Conservation (phyloP, 2,113 vertebrate genomes). For the Corythoichthys haematopterus region DNA sequence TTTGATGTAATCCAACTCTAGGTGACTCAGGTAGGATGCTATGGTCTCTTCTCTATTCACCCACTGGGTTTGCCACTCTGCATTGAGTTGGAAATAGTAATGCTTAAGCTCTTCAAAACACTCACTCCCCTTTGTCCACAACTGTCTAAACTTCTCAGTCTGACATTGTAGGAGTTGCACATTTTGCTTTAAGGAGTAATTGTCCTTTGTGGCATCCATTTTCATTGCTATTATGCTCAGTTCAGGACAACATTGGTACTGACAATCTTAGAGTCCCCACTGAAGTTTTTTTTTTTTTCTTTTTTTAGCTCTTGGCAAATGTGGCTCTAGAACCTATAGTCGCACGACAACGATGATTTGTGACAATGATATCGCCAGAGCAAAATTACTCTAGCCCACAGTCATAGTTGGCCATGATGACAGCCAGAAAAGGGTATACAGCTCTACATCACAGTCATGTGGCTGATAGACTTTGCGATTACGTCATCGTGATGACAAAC, state of each 20-base stretch:
- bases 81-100: constrained; percentile 7
- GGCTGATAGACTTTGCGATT: background rate
- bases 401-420: constrained; percentile 5
- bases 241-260: background rate
- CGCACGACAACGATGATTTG: background rate
- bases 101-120: constrained; percentile 9
- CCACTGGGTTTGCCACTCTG: constrained; percentile 11
- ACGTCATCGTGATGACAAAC: background rate
- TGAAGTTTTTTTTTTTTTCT: background rate
- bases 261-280: background rate
- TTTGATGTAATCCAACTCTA: constrained; percentile 8
- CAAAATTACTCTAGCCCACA: constrained; percentile 4
- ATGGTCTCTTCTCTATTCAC: background rate
- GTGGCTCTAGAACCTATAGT: background rate
- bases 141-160: constrained; percentile 6
- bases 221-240: background rate
- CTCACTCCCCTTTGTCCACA: background rate
- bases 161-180: constrained; percentile 7
- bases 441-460: constrained; percentile 4
- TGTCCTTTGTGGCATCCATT: background rate
- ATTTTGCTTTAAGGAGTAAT: constrained; percentile 5
- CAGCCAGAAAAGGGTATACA: background rate
- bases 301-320: background rate
- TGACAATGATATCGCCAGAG: background rate
- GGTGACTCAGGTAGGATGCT: background rate